phyloP scores from a whole-genome alignment of 1,140 invertebrate species.

The Cryptotermes secundus region DNA sequence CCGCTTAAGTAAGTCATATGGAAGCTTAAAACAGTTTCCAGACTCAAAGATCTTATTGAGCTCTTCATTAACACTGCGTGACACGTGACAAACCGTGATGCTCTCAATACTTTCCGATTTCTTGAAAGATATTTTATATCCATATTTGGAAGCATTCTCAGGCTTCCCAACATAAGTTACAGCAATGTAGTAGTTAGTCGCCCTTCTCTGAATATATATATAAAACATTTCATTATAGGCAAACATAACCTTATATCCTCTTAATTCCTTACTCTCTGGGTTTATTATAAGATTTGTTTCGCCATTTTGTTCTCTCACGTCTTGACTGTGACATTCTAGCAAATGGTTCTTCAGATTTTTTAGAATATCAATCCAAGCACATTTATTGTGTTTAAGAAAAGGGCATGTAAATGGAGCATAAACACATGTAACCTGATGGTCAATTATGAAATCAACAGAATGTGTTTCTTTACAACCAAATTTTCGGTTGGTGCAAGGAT shows the following conservation, averaged over 20 bases:
- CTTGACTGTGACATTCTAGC: conserved; percentile 26
- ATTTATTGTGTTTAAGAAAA: conserved; percentile 27
- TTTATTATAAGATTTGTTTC: conserved; percentile 25
- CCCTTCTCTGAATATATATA: conserved; percentile 26
- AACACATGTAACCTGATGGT: conserved; percentile 30
- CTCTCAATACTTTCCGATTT: neutral
- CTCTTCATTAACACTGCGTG: neutral
- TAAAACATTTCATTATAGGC: conserved; percentile 35
- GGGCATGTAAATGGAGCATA: conserved; percentile 33
- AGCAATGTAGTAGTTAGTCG: neutral
- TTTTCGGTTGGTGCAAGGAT: conserved; percentile 35
- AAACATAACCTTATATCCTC: conserved; percentile 29
- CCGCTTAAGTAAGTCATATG: neutral
- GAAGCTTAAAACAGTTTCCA: neutral
- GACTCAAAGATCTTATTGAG: conserved; percentile 7
- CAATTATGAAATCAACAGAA: conserved; percentile 2
- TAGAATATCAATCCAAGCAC: conserved; percentile 34
- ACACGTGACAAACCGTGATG: neutral
- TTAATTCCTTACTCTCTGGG: conserved; percentile 21
- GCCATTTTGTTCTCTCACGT: conserved; percentile 27
- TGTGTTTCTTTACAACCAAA: conserved; percentile 31
- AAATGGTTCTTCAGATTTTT: conserved; percentile 34
- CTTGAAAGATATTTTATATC: neutral
- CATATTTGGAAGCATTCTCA: conserved; percentile 16
- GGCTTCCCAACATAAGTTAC: neutral